Evolutionary conservation across 1,140 invertebrate genomes (phyloP).

Genomic region (Brachionus koreanus): DNA sequence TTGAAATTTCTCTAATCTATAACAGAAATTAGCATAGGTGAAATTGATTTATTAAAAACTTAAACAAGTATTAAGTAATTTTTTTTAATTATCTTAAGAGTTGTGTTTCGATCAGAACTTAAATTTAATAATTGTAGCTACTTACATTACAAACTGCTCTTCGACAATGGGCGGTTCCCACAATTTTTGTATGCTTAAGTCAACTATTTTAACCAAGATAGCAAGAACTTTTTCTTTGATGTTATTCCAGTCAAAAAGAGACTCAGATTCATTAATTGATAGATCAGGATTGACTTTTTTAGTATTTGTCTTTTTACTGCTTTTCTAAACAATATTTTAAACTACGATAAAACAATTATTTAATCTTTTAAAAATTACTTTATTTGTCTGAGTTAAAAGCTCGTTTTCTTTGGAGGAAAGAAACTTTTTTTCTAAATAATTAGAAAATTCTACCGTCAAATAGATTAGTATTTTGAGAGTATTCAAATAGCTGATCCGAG

Average conservation of each 20-base stretch:
- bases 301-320: not conserved
- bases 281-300: slow-evolving; percentile 8
- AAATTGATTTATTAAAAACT: no score
- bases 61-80: no score
- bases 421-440: slow-evolving; percentile 38
- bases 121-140: slow-evolving; percentile 15
- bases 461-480: slow-evolving; percentile 33
- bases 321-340: not conserved
- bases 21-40: no score
- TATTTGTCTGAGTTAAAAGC: not conserved
- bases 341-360: not conserved
- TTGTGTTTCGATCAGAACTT: no score
- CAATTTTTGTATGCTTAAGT: slow-evolving; percentile 68
- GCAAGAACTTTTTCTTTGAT: slow-evolving; percentile 65
- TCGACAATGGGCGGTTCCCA: slow-evolving; percentile 78
- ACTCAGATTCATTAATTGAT: not conserved
- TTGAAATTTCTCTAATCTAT: no score
- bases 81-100: no score
- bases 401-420: slow-evolving; percentile 16
- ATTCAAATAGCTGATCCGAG: not conserved
- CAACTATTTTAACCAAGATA: slow-evolving; percentile 65
- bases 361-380: not conserved
- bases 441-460: slow-evolving; percentile 37
- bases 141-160: slow-evolving; percentile 75
- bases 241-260: slow-evolving; percentile 62